These are phyloP conservation scores for Wasmannia auropunctata DNA, from an alignment of 1,140 invertebrate genomes.

Conservation along the genomic window DNA sequence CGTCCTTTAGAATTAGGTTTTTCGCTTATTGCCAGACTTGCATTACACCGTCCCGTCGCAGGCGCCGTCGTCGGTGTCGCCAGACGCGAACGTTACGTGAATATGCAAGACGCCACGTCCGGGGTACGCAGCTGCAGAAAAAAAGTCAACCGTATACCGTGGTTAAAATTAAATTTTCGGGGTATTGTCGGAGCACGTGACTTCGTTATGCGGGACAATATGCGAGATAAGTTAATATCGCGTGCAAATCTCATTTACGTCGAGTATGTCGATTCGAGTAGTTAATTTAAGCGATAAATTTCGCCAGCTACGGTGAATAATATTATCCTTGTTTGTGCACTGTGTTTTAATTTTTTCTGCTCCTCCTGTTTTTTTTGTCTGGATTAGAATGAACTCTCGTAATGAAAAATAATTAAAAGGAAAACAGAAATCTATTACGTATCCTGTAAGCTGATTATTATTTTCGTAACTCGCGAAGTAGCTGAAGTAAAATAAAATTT, in stretches of 20 bases:
- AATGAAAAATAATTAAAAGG: background rate
- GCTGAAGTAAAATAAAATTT: background rate
- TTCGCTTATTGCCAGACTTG: conserved; percentile 8
- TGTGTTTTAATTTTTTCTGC: background rate
- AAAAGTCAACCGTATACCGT: background rate
- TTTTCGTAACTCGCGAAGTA: background rate
- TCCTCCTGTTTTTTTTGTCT: background rate
- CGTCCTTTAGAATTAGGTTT: conserved; percentile 22
- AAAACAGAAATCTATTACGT: background rate
- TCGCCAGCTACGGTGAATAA: background rate
- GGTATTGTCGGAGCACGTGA: conserved; percentile 21
- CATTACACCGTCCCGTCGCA: background rate
- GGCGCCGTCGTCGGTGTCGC: background rate
- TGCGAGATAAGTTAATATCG: conserved; percentile 21
- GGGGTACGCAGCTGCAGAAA: background rate
- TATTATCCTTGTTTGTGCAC: background rate
- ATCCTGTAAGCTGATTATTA: background rate
- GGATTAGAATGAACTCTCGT: background rate
- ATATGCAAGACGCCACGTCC: conserved; percentile 7
- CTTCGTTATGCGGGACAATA: conserved; percentile 1
- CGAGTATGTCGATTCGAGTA: background rate
- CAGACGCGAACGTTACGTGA: background rate
- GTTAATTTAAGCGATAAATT: conserved; percentile 12
- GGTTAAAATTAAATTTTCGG: conserved; percentile 46
- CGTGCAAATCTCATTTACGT: background rate